These are phyloP conservation scores for Seriola aureovittata DNA, from an alignment of 2,113 vertebrate species.

Conservation along the genomic window DNA sequence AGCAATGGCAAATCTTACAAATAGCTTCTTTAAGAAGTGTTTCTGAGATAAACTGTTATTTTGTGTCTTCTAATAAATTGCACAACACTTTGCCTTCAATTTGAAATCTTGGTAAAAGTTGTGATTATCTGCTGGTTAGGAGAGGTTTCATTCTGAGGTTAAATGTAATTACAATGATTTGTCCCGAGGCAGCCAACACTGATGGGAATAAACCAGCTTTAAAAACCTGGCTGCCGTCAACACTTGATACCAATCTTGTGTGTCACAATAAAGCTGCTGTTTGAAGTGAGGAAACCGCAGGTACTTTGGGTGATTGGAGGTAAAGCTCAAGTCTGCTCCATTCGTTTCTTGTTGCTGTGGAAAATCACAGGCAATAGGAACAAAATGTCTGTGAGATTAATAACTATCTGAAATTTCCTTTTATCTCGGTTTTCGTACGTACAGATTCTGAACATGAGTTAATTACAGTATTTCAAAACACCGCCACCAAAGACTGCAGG, in stretches of 20 bases:
- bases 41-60: constrained; percentile 11
- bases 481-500: constrained; percentile 21
- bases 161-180: constrained; percentile 48
- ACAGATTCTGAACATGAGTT: constrained; percentile 46
- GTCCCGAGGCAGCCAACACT: constrained; percentile 22
- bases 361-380: constrained; percentile 43
- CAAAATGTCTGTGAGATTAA: constrained; percentile 63
- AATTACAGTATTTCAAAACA: constrained; percentile 60
- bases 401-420: constrained; percentile 57
- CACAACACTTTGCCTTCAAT: constrained; percentile 8
- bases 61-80: constrained; percentile 14
- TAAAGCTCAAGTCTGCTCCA: constrained; percentile 24
- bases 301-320: constrained; percentile 41
- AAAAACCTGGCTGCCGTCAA: constrained; percentile 17
- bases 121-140: constrained; percentile 22
- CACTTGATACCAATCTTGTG: constrained; percentile 40
- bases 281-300: constrained; percentile 53
- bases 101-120: constrained; percentile 22
- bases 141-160: constrained; percentile 23
- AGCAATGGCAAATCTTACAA: no score
- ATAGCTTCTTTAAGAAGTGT: neutral
- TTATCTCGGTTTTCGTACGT: constrained; percentile 43
- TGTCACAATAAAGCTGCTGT: constrained; percentile 39
- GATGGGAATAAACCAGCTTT: constrained; percentile 29
- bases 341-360: constrained; percentile 29